Evolutionary conservation across 2,113 vertebrate species (phyloP).

Genomic region (Anarhynchus alexandrinus): DNA sequence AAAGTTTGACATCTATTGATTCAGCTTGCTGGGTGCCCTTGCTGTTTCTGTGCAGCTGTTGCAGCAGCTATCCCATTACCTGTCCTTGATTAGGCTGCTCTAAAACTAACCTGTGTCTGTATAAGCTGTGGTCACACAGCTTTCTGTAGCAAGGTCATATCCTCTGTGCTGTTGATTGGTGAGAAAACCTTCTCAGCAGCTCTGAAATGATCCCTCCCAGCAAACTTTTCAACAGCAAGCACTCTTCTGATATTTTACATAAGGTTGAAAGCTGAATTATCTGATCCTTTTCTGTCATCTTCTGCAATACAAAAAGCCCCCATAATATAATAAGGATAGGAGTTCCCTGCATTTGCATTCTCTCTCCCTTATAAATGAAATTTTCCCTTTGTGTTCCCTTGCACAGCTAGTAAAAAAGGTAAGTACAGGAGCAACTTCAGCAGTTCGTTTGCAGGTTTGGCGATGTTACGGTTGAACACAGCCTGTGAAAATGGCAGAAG

Average conservation of each 20-base stretch:
- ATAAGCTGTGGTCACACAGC: not conserved
- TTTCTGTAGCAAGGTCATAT: not conserved
- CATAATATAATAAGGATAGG: not conserved
- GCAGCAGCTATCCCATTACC: not conserved
- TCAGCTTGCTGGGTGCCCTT: not conserved
- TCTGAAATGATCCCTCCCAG: not conserved
- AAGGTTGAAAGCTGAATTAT: not conserved
- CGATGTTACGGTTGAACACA: not conserved
- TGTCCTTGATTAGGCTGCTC: not conserved
- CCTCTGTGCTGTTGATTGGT: not conserved
- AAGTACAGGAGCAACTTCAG: not conserved
- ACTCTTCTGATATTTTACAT: not conserved
- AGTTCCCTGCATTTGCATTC: not conserved
- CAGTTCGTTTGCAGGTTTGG: not conserved
- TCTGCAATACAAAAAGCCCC: not conserved
- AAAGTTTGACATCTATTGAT: not conserved
- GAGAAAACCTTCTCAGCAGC: not conserved
- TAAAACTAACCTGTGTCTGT: not conserved
- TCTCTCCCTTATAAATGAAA: not conserved
- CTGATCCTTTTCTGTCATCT: not conserved
- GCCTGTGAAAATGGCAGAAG: constrained; percentile 27
- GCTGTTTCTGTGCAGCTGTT: not conserved
- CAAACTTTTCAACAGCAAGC: not conserved
- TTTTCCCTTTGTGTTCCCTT: not conserved
- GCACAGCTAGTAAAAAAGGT: not conserved